phyloP scores from a whole-genome alignment of 2,113 vertebrate genomes.

The Platysternon megacephalum region DNA sequence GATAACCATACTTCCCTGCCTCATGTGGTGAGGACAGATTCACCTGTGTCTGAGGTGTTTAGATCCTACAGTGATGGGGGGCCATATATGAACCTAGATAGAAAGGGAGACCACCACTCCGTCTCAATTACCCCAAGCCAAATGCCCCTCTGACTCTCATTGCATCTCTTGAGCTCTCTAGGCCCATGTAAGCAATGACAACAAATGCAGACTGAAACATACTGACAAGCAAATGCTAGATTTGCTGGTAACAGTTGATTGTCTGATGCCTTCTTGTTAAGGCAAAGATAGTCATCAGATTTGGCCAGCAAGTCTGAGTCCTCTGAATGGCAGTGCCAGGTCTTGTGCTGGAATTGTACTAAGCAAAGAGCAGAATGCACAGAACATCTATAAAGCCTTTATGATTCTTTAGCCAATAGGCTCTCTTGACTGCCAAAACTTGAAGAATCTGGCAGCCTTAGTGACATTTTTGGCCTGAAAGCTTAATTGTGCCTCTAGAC shows the following conservation, averaged over 20 bases:
- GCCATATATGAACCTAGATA: background rate
- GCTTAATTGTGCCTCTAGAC: background rate
- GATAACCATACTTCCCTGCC: background rate
- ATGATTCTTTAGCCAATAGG: background rate
- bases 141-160: background rate
- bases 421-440: background rate
- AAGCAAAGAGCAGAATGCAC: accelerated
- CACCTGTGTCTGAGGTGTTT: background rate
- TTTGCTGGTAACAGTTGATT: background rate
- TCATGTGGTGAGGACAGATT: background rate
- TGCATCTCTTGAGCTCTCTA: background rate
- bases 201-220: background rate
- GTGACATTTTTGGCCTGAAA: background rate
- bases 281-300: background rate
- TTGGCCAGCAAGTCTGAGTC: background rate
- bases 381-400: background rate
- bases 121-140: background rate
- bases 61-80: background rate
- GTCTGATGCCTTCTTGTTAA: background rate
- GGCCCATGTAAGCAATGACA: accelerated
- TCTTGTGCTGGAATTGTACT: background rate
- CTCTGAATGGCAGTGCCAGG: background rate
- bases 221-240: background rate
- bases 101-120: background rate
- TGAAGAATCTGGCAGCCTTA: background rate